Base-by-base conservation (phyloP, 2,888 invertebrate species). In the Netelia inedita region DNA sequence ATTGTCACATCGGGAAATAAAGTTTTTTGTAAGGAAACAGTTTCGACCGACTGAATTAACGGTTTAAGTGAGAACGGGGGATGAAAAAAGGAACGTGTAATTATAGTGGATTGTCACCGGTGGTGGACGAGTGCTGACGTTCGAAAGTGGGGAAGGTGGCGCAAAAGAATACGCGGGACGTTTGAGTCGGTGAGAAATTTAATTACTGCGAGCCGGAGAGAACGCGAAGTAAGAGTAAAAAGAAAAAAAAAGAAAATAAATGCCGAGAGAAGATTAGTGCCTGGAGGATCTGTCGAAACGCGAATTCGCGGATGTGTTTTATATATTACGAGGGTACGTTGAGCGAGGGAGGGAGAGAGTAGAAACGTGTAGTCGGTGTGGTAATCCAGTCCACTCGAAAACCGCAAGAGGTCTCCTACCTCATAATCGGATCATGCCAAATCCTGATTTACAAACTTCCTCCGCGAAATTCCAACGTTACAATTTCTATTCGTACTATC, bases 391-490 rank as follows among this genome's bases (percentile, higher is more conserved):
- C 81, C 59, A 76, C 69, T 72, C 76, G 79, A 79, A 84, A 81
- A 84, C 83, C 80, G 78, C 80, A 59, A 66, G 50, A 69, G 85
- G 79, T 86, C 86, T 88, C 83, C 84, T 88, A 87, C 84, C 82
- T 88, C 86, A 83, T 88, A 89, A 89, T 88, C 89, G 89, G 89
- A 89, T 89, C 86, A 89, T 79, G 72, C 68, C 73, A 85, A 86
- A 88, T 86, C 84, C 84, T 87, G 87, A 88, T 89, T 89, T 87
- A 89, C 86, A 87, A 84, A 88, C 88, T 87, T 87, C 59, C 85
- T 71, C 41, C 8, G 35, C 59, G 68, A 68, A 76, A 68, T 59
- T 21, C 16, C 41, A 68, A 28, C 43, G 57, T 76, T 66, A 43
- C n/a, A 16, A 41, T 57, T 59, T 59, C 63, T 11, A 63, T 59